A percentile compares a stretch with the other conserved stretches of the same genome.
These are phyloP conservation scores for Porites cylindrica DNA, from an alignment of 92 coral and sea anemone genomes.

Conservation along the genomic window DNA sequence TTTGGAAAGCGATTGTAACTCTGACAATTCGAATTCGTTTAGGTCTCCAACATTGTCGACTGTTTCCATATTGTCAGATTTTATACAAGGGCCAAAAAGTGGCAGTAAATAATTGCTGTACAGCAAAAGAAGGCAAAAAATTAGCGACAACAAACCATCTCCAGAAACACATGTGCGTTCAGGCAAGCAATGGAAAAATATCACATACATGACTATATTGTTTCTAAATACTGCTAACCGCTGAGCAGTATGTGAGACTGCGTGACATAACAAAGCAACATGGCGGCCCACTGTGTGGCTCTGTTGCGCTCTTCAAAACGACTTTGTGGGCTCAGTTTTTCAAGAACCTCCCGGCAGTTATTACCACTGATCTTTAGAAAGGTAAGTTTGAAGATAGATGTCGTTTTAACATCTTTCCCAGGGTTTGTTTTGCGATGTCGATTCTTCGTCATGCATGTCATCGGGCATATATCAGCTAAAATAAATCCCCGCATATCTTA, in stretches of 20 bases:
- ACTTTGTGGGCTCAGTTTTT: constrained; percentile 15
- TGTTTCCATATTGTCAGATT: constrained; percentile 68
- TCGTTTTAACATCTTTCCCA: not conserved
- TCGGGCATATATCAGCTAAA: too few relatives aligned
- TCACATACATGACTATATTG: not conserved
- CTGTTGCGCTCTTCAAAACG: constrained; percentile 2
- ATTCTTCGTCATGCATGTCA: not conserved
- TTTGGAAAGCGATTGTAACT: constrained; percentile 64
- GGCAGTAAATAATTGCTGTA: not conserved
- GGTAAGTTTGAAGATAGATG: not conserved
- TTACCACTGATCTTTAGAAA: constrained; percentile 22
- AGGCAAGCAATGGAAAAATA: not conserved
- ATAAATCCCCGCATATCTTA: too few relatives aligned
- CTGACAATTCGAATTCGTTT: constrained; percentile 7
- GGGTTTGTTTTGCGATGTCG: too few relatives aligned
- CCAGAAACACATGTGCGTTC: too few relatives aligned
- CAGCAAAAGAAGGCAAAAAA: not conserved
- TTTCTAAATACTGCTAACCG: constrained; percentile 7
- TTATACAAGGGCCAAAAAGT: not conserved
- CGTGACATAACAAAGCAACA: constrained; percentile 65
- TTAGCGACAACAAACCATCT: not conserved
- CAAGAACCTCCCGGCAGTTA: constrained; percentile 24
- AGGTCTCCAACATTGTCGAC: constrained; percentile 16
- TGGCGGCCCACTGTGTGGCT: constrained; percentile 62
- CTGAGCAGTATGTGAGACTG: constrained; percentile 64